Base-by-base conservation (phyloP, 1,140 invertebrate genomes). In the Hyposmocoma kahamanoa region DNA sequence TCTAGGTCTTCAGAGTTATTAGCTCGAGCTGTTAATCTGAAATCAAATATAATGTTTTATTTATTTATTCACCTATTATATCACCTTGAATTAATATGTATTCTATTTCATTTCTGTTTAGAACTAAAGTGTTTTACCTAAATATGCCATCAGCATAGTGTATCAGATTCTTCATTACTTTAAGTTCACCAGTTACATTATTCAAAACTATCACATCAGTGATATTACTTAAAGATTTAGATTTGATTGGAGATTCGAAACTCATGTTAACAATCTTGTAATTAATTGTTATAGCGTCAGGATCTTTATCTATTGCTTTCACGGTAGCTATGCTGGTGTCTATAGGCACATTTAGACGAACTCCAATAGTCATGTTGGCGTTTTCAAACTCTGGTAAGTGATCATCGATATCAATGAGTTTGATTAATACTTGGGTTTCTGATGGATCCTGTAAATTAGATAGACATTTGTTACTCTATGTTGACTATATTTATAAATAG, bases 311-410 rank as follows among this genome's bases (percentile, higher is more conserved):
- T 1, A 62, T 82, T 1, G 93, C 93, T 49, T 89, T 87, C 0
- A 95, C 58, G 0, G 88, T 91, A 0, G 91, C 88, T 4, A 95
- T 83, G 36, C 90, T 86, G 0, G 92, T 93, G 46, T 94, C 92
- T 11, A 93, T 88, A 1, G 93, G 92, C 0, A 94, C 91, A 66
- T 94, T 94, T 0, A 94, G 80, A 17, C 93, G 86, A 0, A 95
- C 93, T 2, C 93, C 93, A 1, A 93, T 75, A 0, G 92, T 93
- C 19, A 93, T 78, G 54, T 93, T 92, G 0, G 88, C 76, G 6
- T 90, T 89, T 4, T 82, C 83, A 50, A 94, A 95, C 53, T 87
- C 70, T 0, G 93, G 93, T 11, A 90, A 70, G 64, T 95, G 94
- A 59, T 95, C 93, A 53, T 94, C 93, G 22, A 94, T 89, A 46